A percentile compares a stretch with the other conserved stretches of the same genome.
These are phyloP conservation scores for Oligia latruncula DNA, from an alignment of 2,888 invertebrate species.

Conservation along the genomic window DNA sequence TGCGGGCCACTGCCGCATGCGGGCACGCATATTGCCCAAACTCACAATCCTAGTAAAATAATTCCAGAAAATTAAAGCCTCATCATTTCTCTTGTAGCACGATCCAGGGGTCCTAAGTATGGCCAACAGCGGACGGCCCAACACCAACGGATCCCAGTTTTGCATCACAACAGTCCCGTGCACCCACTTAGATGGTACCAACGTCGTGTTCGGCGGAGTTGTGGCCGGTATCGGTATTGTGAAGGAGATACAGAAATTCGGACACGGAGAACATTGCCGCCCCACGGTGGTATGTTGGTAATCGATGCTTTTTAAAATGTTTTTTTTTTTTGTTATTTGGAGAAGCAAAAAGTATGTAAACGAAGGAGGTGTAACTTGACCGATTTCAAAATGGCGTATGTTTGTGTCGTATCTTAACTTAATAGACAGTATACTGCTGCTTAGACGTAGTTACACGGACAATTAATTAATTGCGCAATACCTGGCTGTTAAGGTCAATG, in stretches of 20 bases:
- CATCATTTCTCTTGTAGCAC: slow-evolving; percentile 83
- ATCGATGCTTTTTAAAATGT: slow-evolving; percentile 51
- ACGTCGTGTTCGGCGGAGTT: slow-evolving; percentile 96
- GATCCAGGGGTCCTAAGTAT: slow-evolving; percentile 93
- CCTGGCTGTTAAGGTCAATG: neutral
- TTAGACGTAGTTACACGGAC: neutral
- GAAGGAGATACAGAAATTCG: slow-evolving; percentile 92
- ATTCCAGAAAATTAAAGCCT: neutral
- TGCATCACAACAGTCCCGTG: slow-evolving; percentile 95
- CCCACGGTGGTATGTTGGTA: slow-evolving; percentile 90
- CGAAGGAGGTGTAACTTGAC: slow-evolving; percentile 3
- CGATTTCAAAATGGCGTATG: neutral
- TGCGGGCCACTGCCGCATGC: neutral
- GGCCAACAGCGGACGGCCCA: slow-evolving; percentile 93
- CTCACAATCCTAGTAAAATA: neutral
- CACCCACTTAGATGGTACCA: slow-evolving; percentile 94
- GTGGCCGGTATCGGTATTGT: slow-evolving; percentile 93
- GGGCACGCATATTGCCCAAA: neutral
- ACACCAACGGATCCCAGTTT: slow-evolving; percentile 98
- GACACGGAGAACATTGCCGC: slow-evolving; percentile 88
- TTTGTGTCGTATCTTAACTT: neutral
- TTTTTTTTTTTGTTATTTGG: slow-evolving; percentile 11
- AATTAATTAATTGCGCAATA: neutral
- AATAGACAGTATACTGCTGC: neutral
- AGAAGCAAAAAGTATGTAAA: neutral